Evolutionary conservation across 1,140 invertebrate genomes (phyloP), one percentile per base, ranked within the genome.

Genomic region (Nasonia vitripennis): DNA sequence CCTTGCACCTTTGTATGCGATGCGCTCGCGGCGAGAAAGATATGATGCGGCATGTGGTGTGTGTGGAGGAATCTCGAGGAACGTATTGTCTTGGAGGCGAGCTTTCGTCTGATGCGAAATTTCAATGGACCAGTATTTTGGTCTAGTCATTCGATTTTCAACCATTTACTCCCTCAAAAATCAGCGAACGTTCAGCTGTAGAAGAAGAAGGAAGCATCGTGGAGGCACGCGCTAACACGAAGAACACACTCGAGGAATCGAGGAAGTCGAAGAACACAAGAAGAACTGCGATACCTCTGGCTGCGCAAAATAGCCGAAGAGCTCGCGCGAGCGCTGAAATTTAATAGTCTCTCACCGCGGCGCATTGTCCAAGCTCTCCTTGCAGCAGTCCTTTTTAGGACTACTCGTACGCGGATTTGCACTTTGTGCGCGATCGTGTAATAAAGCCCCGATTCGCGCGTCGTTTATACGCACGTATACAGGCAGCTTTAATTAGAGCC

Each of bases 1-100:
- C 89, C 91, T 91, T 89, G 89, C 90, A 90, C 89, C 90, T 90
- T 83, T 82, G 83, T 86, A 81, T 85, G 55, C 17, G 55, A 55
- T 55, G 51, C 51, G 51, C 51, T 55, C 51, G 51, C 51, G n/a
- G 20, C 20, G 45, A 14, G n/a, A 27, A 6, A 51, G 2, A 27
- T 11, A 45, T 55, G 55, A 62, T 62, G 17, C 12, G 12, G 55
- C 55, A 20, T 62, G 55, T n/a, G 55, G 34, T 37, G 4, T 7
- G 17, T 1, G 14, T n/a, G 55, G 20, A 62, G 51, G 51, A 62
- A 62, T 62, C 55, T 62, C 55, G 55, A 6, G 20, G 17, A 5
- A 20, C 0, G 55, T 62, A 62, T 62, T 62, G 55, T 62, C 17
- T 62, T n/a, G 55, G 14, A 55, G 17, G 51, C 6, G 55, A 62